Conservation (phyloP, 1,140 invertebrate genomes). For the Neocloeon triangulifer region DNA sequence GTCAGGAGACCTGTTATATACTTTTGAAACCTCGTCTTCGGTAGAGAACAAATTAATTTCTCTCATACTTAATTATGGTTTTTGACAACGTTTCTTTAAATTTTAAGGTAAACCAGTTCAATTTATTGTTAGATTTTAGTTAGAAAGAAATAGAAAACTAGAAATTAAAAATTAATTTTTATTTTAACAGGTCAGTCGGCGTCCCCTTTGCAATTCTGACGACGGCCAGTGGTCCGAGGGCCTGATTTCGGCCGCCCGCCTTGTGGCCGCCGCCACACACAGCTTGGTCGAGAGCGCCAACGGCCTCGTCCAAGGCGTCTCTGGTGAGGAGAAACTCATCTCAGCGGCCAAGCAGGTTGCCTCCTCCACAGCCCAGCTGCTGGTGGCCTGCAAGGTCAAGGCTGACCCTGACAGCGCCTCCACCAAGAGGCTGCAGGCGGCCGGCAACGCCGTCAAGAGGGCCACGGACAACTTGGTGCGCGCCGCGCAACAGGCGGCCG, state of each 20-base stretch:
- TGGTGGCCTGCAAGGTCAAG: conserved; percentile 97
- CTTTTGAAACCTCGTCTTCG: too few relatives aligned
- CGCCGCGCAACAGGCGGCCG: conserved; percentile 80
- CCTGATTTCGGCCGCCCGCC: conserved; percentile 78
- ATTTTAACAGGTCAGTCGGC: conserved; percentile 63
- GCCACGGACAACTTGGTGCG: conserved; percentile 92
- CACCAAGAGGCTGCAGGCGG: conserved; percentile 75
- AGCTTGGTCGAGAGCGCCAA: conserved; percentile 94
- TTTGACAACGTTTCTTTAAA: too few relatives aligned
- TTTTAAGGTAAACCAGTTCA: too few relatives aligned
- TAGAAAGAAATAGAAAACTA: too few relatives aligned
- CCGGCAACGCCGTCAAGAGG: conserved; percentile 91
- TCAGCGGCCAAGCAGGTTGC: conserved; percentile 94
- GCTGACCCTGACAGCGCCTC: conserved; percentile 86
- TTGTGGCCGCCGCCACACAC: conserved; percentile 93
- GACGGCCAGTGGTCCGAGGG: conserved; percentile 99
- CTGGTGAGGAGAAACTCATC: conserved; percentile 88
- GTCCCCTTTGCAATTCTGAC: conserved; percentile 60
- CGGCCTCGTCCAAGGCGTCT: conserved; percentile 81
- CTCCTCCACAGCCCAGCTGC: conserved; percentile 83
- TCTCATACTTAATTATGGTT: too few relatives aligned
- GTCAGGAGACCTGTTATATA: too few relatives aligned
- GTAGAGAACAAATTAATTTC: too few relatives aligned
- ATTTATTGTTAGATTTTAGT: too few relatives aligned
- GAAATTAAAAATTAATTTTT: too few relatives aligned